Percentiles rank a stretch among this genome's conserved stretches.
Evolutionary conservation across 2,888 invertebrate species (phyloP).

Genomic region (Sinhomidia bicolor): DNA sequence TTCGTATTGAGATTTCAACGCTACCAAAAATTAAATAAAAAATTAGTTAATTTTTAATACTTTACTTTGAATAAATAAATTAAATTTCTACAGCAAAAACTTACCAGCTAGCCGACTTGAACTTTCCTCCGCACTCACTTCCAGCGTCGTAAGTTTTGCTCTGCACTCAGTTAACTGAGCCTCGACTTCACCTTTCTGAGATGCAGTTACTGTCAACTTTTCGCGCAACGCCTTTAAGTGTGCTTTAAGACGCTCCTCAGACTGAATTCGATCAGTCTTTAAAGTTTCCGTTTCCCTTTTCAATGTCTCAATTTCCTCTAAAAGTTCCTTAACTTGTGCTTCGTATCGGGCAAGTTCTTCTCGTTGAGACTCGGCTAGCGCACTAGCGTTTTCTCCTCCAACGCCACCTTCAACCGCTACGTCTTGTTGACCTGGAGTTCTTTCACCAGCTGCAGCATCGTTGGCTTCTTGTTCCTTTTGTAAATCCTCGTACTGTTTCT

Average conservation of each 20-base stretch:
- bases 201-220: conserved; percentile 63
- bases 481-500: conserved; percentile 90
- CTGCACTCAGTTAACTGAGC: conserved; percentile 66
- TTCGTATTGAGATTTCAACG: conserved; percentile 88
- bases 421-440: conserved; percentile 53
- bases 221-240: conserved; percentile 74
- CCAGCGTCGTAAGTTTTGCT: conserved; percentile 81
- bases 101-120: conserved; percentile 81
- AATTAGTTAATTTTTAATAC: background rate
- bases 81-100: background rate
- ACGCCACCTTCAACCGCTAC: conserved; percentile 76
- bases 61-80: too few species aligned
- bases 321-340: conserved; percentile 81
- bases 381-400: conserved; percentile 82
- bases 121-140: conserved; percentile 82
- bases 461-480: conserved; percentile 86
- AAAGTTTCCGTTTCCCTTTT: conserved; percentile 73
- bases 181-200: conserved; percentile 72
- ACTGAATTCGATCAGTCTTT: conserved; percentile 66
- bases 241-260: conserved; percentile 73
- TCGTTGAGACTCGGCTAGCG: conserved; percentile 86
- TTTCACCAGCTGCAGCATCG: conserved; percentile 85
- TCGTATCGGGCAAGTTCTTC: conserved; percentile 87
- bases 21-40: conserved; percentile 79
- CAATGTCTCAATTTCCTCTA: conserved; percentile 75